Evolutionary conservation across 2,113 vertebrate genomes (phyloP).

Genomic region (Rhynchomys soricoides): DNA sequence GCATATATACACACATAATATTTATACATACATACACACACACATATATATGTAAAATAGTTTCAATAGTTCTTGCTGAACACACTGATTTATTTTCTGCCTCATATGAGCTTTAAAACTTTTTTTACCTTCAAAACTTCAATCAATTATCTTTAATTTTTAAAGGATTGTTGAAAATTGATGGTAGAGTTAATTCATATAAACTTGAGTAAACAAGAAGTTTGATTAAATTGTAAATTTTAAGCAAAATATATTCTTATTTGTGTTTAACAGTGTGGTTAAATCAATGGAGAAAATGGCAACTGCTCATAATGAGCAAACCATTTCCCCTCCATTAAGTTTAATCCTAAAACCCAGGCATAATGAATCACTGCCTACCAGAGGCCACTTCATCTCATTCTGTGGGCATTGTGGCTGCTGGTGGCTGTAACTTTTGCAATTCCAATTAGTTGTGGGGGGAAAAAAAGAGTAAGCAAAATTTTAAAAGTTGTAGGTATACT

Average conservation of each 20-base stretch:
- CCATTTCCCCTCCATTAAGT: conserved; percentile 70
- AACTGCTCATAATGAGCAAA: conserved; percentile 14
- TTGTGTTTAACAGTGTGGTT: conserved; percentile 63
- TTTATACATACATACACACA: too few species aligned
- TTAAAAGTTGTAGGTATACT: not conserved
- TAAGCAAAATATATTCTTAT: conserved; percentile 57
- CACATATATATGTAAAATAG: too few species aligned
- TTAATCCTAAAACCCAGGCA: conserved; percentile 70
- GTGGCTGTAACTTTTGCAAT: conserved; percentile 61
- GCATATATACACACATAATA: too few species aligned
- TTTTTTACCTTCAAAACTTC: not conserved
- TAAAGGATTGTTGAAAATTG: not conserved
- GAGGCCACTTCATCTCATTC: conserved; percentile 2
- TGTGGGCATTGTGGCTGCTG: conserved; percentile 64
- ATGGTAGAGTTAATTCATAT: not conserved
- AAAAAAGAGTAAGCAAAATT: conserved; percentile 55
- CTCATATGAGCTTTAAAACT: not conserved
- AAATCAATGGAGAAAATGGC: conserved; percentile 7
- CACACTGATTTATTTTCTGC: not conserved
- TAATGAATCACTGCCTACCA: conserved; percentile 58
- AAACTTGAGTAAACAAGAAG: not conserved
- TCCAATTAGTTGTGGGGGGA: conserved; percentile 61
- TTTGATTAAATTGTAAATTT: conserved; percentile 58
- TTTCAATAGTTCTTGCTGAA: not conserved
- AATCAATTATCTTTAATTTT: not conserved